These are phyloP conservation scores for Diarsia rubi DNA, from an alignment of 2,888 invertebrate genomes.

Conservation along the genomic window DNA sequence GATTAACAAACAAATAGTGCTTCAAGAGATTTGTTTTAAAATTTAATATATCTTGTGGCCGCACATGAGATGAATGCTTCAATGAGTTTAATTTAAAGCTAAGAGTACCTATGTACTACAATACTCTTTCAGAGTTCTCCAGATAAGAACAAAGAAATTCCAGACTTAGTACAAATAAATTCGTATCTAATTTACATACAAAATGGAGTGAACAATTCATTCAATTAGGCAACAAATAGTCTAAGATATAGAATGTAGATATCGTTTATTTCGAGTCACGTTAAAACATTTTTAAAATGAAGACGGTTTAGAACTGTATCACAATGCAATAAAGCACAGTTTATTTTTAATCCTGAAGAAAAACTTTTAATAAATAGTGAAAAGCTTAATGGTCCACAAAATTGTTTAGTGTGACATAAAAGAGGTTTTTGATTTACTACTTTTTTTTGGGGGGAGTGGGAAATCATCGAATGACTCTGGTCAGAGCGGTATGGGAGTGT, in stretches of 20 bases:
- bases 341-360: neutral
- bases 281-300: slow-evolving; percentile 2
- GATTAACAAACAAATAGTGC: neutral
- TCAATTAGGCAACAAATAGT: slow-evolving; percentile 14
- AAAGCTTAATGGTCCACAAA: slow-evolving; percentile 35
- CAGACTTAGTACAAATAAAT: slow-evolving; percentile 27
- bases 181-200: slow-evolving; percentile 46
- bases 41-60: neutral
- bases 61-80: slow-evolving; percentile 11
- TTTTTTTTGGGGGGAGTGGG: too few species aligned
- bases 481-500: too few species aligned
- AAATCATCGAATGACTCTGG: too few species aligned
- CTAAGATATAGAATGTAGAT: neutral
- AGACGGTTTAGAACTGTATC: neutral
- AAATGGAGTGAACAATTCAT: slow-evolving; percentile 39
- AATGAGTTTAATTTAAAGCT: slow-evolving; percentile 16
- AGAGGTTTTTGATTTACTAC: slow-evolving; percentile 37
- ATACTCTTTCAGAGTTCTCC: slow-evolving; percentile 9
- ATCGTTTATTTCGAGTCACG: slow-evolving; percentile 9
- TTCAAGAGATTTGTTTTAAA: slow-evolving; percentile 13
- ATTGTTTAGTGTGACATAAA: slow-evolving; percentile 52
- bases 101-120: too few species aligned
- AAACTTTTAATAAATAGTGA: slow-evolving; percentile 18
- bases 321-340: slow-evolving; percentile 5
- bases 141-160: slow-evolving; percentile 39